Evolutionary conservation across 2,888 invertebrate genomes (phyloP).

Genomic region (Cheilosia variabilis): DNA sequence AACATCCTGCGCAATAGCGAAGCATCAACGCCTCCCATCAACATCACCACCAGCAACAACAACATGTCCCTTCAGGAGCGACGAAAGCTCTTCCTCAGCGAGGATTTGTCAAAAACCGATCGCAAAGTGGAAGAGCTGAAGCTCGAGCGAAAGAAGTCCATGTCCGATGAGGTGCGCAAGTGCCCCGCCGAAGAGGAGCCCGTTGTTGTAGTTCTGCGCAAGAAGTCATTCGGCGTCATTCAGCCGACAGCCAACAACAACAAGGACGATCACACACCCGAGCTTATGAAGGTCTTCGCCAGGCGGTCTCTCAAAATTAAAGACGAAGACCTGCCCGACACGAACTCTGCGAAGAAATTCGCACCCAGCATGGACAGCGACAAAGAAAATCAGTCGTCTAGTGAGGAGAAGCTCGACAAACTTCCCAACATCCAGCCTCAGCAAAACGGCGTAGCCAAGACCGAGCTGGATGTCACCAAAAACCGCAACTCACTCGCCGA

Average conservation of each 20-base stretch:
- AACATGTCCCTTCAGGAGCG: conserved; percentile 81
- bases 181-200: conserved; percentile 54
- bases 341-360: conserved; percentile 85
- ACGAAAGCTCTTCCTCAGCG: conserved; percentile 80
- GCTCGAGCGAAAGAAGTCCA: conserved; percentile 81
- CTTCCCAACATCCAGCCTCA: conserved; percentile 78
- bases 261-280: conserved; percentile 89
- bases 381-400: conserved; percentile 88
- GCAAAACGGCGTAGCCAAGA: conserved; percentile 57
- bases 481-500: conserved; percentile 81
- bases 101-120: conserved; percentile 80
- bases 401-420: conserved; percentile 84
- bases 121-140: conserved; percentile 80
- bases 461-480: conserved; percentile 71
- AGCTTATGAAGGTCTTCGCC: conserved; percentile 92
- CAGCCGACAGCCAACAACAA: conserved; percentile 69
- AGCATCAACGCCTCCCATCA: conserved; percentile 56
- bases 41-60: conserved; percentile 72
- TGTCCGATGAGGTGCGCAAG: conserved; percentile 79
- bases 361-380: conserved; percentile 88
- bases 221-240: conserved; percentile 81
- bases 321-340: conserved; percentile 88
- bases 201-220: conserved; percentile 80
- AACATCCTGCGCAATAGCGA: conserved; percentile 69
- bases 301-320: conserved; percentile 92